phyloP scores from a whole-genome alignment of 2,888 invertebrate species.

The Chromoteleia sp. region DNA sequence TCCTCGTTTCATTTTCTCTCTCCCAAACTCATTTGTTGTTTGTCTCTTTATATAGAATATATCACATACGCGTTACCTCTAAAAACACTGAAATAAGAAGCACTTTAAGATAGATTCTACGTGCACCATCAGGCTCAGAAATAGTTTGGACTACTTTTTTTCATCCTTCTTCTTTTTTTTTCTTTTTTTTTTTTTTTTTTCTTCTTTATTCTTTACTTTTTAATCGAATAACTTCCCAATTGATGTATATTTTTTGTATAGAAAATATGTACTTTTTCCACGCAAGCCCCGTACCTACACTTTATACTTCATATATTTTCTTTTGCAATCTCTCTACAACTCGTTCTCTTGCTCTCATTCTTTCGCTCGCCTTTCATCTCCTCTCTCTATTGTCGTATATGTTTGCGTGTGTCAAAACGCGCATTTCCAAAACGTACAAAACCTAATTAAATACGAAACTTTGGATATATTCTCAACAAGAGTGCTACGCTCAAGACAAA shows the following conservation, averaged over 20 bases:
- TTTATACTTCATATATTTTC: conserved; percentile 62
- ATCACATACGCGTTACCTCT: conserved; percentile 85
- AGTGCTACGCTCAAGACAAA: conserved; percentile 53
- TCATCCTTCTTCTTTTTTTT: conserved; percentile 71
- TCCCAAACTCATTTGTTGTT: conserved; percentile 64
- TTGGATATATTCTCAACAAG: conserved; percentile 71
- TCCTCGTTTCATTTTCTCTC: conserved; percentile 53
- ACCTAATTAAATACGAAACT: conserved; percentile 75
- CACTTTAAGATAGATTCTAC: conserved; percentile 85
- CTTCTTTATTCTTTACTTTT: conserved; percentile 53
- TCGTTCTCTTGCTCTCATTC: conserved; percentile 58
- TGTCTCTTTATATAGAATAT: conserved; percentile 83
- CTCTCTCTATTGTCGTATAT: conserved; percentile 79
- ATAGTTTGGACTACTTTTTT: conserved; percentile 80
- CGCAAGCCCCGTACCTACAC: conserved; percentile 58
- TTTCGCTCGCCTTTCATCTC: conserved; percentile 61
- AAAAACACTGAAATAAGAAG: conserved; percentile 85
- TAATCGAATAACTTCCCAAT: conserved; percentile 79
- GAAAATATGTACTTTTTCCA: conserved; percentile 73
- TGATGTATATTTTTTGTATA: conserved; percentile 78
- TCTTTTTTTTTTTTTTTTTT: conserved; percentile 55
- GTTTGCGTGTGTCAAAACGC: conserved; percentile 78
- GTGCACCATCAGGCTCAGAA: conserved; percentile 81
- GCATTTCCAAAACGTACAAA: conserved; percentile 77
- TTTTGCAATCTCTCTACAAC: conserved; percentile 45